Base-by-base conservation (phyloP, 92 coral and sea anemone species). In the Plumapathes pennacea region DNA sequence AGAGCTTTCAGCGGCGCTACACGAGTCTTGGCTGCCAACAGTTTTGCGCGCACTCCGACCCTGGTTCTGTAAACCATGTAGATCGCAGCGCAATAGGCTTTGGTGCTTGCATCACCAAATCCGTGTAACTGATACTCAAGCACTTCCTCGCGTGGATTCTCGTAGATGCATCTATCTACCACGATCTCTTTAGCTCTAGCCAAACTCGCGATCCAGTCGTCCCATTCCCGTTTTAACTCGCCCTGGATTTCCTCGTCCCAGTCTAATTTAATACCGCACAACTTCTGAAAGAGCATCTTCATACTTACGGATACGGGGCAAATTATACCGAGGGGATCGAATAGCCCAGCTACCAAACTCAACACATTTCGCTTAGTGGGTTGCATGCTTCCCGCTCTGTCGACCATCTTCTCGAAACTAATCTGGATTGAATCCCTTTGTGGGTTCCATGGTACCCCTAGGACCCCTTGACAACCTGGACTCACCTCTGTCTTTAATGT, bases 1-100 rank as follows among this genome's bases (percentile, higher is more conserved):
- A 57, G 42, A 21, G 30, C n/a, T 25, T 84, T 78, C 11, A 78
- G 8, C 2, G 85, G 83, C 24, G 91, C 91, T 2, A 84, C 85
- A 12, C 68, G 22, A n/a, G 90, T 58, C 32, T 60, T 84, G 4
- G 85, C 54, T 2, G 90, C 42, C 19, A 83, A 34, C 39, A 84
- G 30, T 38, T 39, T 49, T 3, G 31, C 65, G 3, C 27, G 22
- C 20, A 31, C 27, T 14, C 72, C 67, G 2, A 41, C 73, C 0
- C 21, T 9, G 7, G 62, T 22, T 1, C 5, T 5, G 19, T 40
- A 72, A 2, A 50, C 72, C 3, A 72, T 39, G 36, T 78, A 84
- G 2, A 84, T 59, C 2, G 59, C 77, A 10, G 85, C 77, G 44
- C 76, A 50, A 39, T 76, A 83, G 4, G 78, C 60, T 25, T 34